Evolutionary conservation across 2,888 invertebrate species (phyloP).

Genomic region (Eristalis intricaria): DNA sequence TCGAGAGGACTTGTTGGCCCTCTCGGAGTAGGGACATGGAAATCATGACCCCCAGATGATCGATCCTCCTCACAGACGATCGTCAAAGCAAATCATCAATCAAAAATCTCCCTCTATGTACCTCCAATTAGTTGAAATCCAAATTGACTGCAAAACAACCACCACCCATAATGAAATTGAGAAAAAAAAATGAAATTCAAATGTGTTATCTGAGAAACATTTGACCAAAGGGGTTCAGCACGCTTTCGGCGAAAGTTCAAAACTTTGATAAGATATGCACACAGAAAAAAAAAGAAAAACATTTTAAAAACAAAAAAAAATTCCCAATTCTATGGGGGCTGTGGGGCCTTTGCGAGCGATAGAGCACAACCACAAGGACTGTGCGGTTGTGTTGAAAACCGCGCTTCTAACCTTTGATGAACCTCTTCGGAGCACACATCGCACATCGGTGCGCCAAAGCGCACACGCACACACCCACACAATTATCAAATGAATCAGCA

Average conservation of each 20-base stretch:
- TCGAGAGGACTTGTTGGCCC: too few species aligned
- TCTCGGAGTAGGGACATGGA: too few species aligned
- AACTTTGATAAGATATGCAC: neutral
- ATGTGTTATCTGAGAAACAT: conserved; percentile 40
- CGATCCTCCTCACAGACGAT: too few species aligned
- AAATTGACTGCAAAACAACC: neutral
- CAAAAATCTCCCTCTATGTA: neutral
- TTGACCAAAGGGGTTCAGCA: conserved; percentile 61
- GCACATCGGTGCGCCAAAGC: too few species aligned
- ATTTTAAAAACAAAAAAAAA: neutral
- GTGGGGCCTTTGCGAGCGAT: neutral
- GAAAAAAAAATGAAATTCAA: too few species aligned
- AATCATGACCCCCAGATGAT: too few species aligned
- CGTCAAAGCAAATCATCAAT: too few species aligned
- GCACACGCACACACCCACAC: neutral
- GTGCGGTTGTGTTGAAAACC: neutral
- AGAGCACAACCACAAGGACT: neutral
- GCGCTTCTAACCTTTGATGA: neutral
- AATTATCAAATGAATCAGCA: neutral
- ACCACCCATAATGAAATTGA: neutral
- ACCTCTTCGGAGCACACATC: neutral
- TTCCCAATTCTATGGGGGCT: neutral
- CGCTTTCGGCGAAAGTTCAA: conserved; percentile 46
- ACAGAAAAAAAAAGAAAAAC: neutral
- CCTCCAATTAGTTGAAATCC: conserved; percentile 13